Evolutionary conservation across 2,113 vertebrate genomes (phyloP), one percentile per base, ranked within the genome.

Genomic region (Nannobrachium achirus): DNA sequence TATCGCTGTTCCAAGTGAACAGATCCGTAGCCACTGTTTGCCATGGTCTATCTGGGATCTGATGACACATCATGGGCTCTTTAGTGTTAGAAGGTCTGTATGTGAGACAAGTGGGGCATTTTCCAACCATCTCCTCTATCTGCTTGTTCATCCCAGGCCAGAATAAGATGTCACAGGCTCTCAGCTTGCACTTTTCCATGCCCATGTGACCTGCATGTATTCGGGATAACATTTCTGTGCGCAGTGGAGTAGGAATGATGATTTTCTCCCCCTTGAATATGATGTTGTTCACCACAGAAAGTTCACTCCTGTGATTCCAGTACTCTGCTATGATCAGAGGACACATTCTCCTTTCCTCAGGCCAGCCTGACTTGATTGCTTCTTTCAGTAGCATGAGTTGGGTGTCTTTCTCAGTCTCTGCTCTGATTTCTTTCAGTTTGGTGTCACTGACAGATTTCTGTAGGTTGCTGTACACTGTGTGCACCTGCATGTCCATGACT

Each of bases 211-310:
- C n/a, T n/a, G n/a, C n/a, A n/a, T n/a, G n/a, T n/a, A n/a, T n/a
- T n/a, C n/a, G n/a, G n/a, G n/a, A n/a, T n/a, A n/a, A 15, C 10
- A 66, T 68, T 11, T 69, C 33, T 49, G 50, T 2, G 4, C 56
- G 11, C 8, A 71, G 49, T 18, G 18, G 39, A 19, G 7, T 44
- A 8, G 68, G 68, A 8, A 69, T 58, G 33, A 69, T 8, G n/a
- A 66, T 73, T 51, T 63, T 82, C 42, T 70, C 73, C 33, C 64
- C 63, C n/a, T 79, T 75, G 42, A 82, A 71, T 1, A 72, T 18
- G 9, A 56, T 65, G 3, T 41, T 20, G 9, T 68, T 60, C 7
- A 70, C 0, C n/a, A n/a, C n/a, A n/a, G n/a, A n/a, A n/a, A n/a
- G n/a, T n/a, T n/a, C n/a, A n/a, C n/a, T n/a, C n/a, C 25, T 10